Conservation (phyloP, 2,888 invertebrate genomes). For the Elysia crispata region DNA sequence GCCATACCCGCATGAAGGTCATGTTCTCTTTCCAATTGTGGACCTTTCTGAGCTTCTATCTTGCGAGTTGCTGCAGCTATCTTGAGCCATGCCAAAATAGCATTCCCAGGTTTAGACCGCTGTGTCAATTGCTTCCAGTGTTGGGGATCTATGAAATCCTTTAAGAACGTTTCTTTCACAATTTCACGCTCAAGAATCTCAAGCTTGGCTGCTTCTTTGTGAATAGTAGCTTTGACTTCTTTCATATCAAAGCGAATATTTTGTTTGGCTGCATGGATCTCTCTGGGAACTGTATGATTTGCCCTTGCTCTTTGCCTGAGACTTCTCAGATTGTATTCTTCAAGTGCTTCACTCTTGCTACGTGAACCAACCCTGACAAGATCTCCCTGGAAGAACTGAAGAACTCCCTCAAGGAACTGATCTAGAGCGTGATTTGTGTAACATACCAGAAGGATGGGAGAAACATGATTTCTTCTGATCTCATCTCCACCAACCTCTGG, state of each 20-base stretch:
- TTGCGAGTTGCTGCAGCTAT: conserved; percentile 36
- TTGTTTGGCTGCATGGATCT: conserved; percentile 47
- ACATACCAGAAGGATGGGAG: conserved; percentile 75
- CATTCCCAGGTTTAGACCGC: conserved; percentile 16
- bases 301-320: conserved; percentile 47
- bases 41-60: conserved; percentile 15
- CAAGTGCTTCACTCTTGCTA: conserved; percentile 65
- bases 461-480: conserved; percentile 32
- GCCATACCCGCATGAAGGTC: neutral
- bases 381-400: conserved; percentile 61
- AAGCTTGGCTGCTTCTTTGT: conserved; percentile 55
- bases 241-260: conserved; percentile 57
- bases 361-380: conserved; percentile 73
- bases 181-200: conserved; percentile 60
- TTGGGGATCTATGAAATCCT: conserved; percentile 47
- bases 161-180: conserved; percentile 61
- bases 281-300: conserved; percentile 45
- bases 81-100: conserved; percentile 61
- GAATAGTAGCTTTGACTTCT: conserved; percentile 54
- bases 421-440: conserved; percentile 77
- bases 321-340: conserved; percentile 51
- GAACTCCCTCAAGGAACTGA: conserved; percentile 76
- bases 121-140: conserved; percentile 23
- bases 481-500: neutral
- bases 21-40: neutral